These are phyloP conservation scores for Ashinkailepas kermadecensis DNA, from an alignment of 2,888 invertebrate species.

Conservation along the genomic window DNA sequence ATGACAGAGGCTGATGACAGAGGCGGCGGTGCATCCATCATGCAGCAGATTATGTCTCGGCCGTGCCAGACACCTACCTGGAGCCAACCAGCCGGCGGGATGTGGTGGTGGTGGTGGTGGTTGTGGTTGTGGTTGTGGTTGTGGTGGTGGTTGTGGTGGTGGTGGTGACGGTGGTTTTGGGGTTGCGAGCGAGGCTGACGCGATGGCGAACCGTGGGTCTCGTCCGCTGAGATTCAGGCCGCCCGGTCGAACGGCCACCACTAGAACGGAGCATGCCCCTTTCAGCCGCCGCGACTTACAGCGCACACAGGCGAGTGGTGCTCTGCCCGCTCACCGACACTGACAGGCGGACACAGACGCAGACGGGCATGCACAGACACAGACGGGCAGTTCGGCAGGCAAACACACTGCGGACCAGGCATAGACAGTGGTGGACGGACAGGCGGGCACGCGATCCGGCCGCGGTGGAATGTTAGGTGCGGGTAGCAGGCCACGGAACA, in stretches of 20 bases:
- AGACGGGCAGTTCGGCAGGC: no score
- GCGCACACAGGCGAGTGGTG: background rate
- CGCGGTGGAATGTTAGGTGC: no score
- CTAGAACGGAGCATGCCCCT: constrained; percentile 27
- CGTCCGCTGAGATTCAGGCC: background rate
- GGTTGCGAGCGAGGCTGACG: constrained; percentile 23
- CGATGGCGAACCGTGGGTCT: constrained; percentile 17
- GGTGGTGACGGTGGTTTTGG: constrained; percentile 29
- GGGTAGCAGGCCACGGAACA: no score
- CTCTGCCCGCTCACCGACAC: background rate
- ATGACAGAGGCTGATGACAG: no score
- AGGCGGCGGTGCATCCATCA: no score
- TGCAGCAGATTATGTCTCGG: no score
- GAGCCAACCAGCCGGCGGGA: background rate
- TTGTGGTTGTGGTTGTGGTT: background rate
- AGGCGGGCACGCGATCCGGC: no score
- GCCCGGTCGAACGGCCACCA: background rate
- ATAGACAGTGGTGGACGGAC: no score
- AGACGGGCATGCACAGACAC: background rate
- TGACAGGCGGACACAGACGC: background rate
- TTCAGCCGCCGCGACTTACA: constrained; percentile 21
- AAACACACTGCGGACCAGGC: no score
- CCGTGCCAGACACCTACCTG: background rate
- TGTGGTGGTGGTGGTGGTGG: no score
- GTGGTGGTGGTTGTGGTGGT: constrained; percentile 21